Conservation (phyloP, 1,140 invertebrate genomes). For the Daktulosphaira vitifoliae region DNA sequence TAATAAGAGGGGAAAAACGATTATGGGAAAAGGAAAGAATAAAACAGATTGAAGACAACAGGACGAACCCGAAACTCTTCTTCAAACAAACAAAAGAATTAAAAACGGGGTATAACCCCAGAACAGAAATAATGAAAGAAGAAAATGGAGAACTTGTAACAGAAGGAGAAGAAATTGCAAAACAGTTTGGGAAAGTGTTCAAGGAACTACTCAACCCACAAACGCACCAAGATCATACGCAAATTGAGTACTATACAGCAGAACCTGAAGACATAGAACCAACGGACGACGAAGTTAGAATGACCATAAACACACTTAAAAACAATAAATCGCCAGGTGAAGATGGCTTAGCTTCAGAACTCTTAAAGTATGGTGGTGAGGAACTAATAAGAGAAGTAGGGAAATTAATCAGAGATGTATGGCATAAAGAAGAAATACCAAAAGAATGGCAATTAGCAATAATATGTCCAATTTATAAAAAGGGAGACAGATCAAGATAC, state of each 20-base stretch:
- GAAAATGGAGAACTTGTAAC: neutral
- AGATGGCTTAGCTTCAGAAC: conserved; percentile 7
- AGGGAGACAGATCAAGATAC: conserved; percentile 37
- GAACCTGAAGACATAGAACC: conserved; percentile 31
- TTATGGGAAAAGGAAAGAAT: conserved; percentile 12
- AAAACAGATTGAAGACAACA: conserved; percentile 22
- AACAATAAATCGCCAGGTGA: conserved; percentile 4
- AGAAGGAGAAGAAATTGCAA: conserved; percentile 3
- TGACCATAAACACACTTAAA: conserved; percentile 11
- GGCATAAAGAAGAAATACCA: conserved; percentile 1
- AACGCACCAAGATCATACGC: neutral
- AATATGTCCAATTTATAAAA: conserved; percentile 39
- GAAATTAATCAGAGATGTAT: conserved; percentile 5
- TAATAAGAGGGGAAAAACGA: conserved; percentile 31
- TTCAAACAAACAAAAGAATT: conserved; percentile 6
- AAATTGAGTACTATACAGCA: conserved; percentile 36
- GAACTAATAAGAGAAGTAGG: neutral
- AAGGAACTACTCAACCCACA: neutral
- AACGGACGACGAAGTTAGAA: conserved; percentile 1
- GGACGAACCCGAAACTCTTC: conserved; percentile 27
- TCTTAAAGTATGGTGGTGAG: neutral
- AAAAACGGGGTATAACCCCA: neutral
- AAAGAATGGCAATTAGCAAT: conserved; percentile 36
- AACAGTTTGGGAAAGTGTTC: conserved; percentile 35
- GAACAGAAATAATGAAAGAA: conserved; percentile 2